phyloP scores from a whole-genome alignment of 2,113 vertebrate species.

The Phrynocephalus versicolor region DNA sequence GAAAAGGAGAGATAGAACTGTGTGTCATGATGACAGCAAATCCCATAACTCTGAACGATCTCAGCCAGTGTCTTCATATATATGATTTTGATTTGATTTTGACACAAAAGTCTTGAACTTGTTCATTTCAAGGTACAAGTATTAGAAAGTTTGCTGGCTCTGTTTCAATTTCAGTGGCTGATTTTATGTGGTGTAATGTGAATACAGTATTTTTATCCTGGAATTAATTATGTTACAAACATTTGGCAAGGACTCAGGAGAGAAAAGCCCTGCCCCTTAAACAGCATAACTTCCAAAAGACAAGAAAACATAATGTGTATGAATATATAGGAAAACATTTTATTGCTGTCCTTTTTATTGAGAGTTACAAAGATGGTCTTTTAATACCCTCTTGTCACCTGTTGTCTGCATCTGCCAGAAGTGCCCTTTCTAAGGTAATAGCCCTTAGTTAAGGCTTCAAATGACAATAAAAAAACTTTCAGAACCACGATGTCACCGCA shows the following conservation, averaged over 20 bases:
- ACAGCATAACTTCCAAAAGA: background rate
- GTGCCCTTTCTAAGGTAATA: constrained; percentile 11
- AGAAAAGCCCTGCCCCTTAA: background rate
- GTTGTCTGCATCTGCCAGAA: constrained; percentile 17
- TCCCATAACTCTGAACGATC: too few species aligned
- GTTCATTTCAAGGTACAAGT: background rate
- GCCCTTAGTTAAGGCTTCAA: background rate
- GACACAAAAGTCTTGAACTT: background rate
- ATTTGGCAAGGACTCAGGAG: background rate
- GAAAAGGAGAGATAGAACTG: too few species aligned
- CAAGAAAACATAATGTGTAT: background rate
- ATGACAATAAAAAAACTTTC: background rate
- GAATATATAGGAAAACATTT: background rate
- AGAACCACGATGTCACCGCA: constrained; percentile 25
- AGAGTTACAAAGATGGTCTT: background rate
- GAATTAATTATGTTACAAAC: fast-evolving
- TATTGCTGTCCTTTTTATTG: background rate
- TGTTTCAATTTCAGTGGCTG: background rate
- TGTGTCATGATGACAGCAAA: too few species aligned
- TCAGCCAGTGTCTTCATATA: too few species aligned
- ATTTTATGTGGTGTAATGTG: background rate
- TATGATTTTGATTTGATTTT: too few species aligned
- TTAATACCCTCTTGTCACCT: constrained; percentile 8
- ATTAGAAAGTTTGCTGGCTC: background rate
- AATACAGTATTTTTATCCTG: fast-evolving